Evolutionary conservation across 1,140 invertebrate genomes (phyloP).

Genomic region (Drosophila lowei): DNA sequence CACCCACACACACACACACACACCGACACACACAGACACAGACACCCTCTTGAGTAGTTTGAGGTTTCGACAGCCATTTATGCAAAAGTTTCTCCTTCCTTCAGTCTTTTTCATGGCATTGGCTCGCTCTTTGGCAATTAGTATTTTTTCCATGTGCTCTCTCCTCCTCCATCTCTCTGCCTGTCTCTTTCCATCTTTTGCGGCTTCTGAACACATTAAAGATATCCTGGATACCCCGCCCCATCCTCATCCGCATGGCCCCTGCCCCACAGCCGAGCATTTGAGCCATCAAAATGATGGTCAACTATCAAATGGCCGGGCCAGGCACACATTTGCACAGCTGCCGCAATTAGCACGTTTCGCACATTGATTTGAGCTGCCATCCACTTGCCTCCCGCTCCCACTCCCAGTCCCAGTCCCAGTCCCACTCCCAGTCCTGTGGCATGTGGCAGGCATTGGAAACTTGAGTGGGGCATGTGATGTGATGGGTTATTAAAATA

Average conservation of each 20-base stretch:
- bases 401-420: not conserved
- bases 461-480: slow-evolving; percentile 23
- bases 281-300: slow-evolving; percentile 72
- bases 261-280: not conserved
- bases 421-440: not conserved
- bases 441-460: slow-evolving; percentile 35
- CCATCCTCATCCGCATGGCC: not conserved
- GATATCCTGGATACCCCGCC: slow-evolving; percentile 12
- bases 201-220: slow-evolving; percentile 55
- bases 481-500: slow-evolving; percentile 72
- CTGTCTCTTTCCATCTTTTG: not conserved
- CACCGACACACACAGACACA: slow-evolving; percentile 26
- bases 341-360: slow-evolving; percentile 80
- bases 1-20: not conserved
- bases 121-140: slow-evolving; percentile 60
- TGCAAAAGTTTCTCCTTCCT: slow-evolving; percentile 66
- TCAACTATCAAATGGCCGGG: slow-evolving; percentile 74
- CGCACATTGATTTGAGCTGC: slow-evolving; percentile 71
- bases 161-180: slow-evolving; percentile 11
- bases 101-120: slow-evolving; percentile 16
- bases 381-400: not conserved
- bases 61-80: slow-evolving; percentile 65
- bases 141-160: slow-evolving; percentile 29
- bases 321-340: slow-evolving; percentile 74
- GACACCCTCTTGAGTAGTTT: slow-evolving; percentile 59